phyloP scores from a whole-genome alignment of 2,888 invertebrate species.

The Dryobotodes eremita region DNA sequence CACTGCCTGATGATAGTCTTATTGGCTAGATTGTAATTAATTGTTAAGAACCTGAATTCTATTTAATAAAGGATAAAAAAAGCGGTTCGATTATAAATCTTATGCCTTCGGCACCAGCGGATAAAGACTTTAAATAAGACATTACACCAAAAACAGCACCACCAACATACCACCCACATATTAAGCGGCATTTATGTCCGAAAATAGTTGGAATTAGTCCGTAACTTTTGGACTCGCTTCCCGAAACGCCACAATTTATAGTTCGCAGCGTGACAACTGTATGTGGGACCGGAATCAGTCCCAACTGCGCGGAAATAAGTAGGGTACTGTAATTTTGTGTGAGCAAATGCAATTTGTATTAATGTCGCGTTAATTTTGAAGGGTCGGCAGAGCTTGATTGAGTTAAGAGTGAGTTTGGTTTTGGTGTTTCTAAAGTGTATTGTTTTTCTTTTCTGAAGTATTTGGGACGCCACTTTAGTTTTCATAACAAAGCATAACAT shows the following conservation, averaged over 20 bases:
- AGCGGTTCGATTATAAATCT: neutral
- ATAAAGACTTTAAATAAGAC: too few species aligned
- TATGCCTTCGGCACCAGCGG: neutral
- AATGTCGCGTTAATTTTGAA: conserved; percentile 3
- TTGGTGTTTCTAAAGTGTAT: neutral
- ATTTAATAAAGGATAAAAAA: too few species aligned
- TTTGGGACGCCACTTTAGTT: neutral
- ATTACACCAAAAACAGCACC: neutral
- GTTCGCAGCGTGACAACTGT: conserved; percentile 50
- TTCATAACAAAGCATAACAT: too few species aligned
- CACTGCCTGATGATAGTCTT: too few species aligned
- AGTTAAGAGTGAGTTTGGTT: neutral
- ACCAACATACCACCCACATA: conserved; percentile 4
- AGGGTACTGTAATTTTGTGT: conserved; percentile 23
- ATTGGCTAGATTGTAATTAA: too few species aligned
- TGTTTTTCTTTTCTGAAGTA: neutral
- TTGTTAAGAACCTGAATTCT: too few species aligned
- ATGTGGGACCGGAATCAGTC: conserved; percentile 30
- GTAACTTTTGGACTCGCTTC: conserved; percentile 42
- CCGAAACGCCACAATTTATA: conserved; percentile 34
- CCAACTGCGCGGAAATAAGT: conserved; percentile 50
- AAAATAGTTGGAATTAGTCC: conserved; percentile 47
- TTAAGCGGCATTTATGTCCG: conserved; percentile 11
- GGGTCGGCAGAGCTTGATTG: neutral
- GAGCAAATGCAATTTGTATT: conserved; percentile 35